These are phyloP conservation scores for Tiliqua scincoides DNA, from an alignment of 2,113 vertebrate species.

Conservation along the genomic window DNA sequence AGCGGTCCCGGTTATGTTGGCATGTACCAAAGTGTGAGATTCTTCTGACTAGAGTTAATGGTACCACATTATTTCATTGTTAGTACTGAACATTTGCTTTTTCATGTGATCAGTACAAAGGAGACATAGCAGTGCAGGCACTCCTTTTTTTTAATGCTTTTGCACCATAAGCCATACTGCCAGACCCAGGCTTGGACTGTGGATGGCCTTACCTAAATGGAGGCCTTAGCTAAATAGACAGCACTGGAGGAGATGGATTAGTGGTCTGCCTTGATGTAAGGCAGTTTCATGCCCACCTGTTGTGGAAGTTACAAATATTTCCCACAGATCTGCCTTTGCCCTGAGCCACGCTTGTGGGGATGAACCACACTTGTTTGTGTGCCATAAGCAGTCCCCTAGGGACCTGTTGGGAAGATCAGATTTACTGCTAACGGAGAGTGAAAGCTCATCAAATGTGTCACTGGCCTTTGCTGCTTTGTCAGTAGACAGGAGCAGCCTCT, in stretches of 20 bases:
- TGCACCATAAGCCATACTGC: background rate
- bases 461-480: constrained; percentile 25
- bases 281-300: background rate
- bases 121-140: background rate
- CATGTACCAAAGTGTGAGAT: background rate
- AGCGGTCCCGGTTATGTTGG: background rate
- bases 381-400: background rate
- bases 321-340: background rate
- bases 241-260: background rate
- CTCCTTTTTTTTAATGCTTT: background rate
- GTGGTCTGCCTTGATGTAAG: background rate
- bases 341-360: constrained; percentile 5
- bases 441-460: constrained; percentile 11
- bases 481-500: background rate
- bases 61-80: background rate
- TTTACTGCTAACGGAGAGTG: background rate
- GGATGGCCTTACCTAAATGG: too few species aligned
- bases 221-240: background rate
- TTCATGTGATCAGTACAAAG: background rate
- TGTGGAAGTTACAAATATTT: background rate
- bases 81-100: background rate
- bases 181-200: background rate
- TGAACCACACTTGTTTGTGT: background rate
- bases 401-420: constrained; percentile 9
- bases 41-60: background rate